A percentile compares a stretch with the other conserved stretches of the same genome.
These are phyloP conservation scores for Heliconius cydno DNA, from an alignment of 2,888 invertebrate genomes.

Conservation along the genomic window DNA sequence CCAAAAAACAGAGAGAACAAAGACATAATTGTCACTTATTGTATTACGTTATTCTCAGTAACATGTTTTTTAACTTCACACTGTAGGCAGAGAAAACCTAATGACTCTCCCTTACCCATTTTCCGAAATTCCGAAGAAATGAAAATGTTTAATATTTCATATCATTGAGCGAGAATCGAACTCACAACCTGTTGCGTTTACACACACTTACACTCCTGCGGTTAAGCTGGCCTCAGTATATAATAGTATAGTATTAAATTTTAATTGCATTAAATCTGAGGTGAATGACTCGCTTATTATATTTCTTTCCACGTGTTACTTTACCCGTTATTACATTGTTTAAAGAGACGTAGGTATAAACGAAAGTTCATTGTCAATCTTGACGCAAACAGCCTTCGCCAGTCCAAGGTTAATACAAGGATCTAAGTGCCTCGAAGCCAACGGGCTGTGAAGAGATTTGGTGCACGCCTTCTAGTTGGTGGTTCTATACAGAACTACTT, in stretches of 20 bases:
- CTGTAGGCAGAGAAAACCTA: too few relatives aligned
- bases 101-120: too few relatives aligned
- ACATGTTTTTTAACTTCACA: too few relatives aligned
- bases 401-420: slow-evolving; percentile 42
- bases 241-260: background rate
- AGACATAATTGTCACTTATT: too few relatives aligned
- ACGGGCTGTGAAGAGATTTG: slow-evolving; percentile 40
- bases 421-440: slow-evolving; percentile 34
- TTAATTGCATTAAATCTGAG: background rate
- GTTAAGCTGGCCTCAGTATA: too few relatives aligned
- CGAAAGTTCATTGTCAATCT: slow-evolving; percentile 42
- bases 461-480: slow-evolving; percentile 36
- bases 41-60: too few relatives aligned
- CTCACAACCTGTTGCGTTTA: too few relatives aligned
- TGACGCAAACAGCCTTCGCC: slow-evolving; percentile 40
- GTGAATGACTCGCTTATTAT: slow-evolving; percentile 6
- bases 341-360: background rate
- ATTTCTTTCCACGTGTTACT: background rate
- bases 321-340: slow-evolving; percentile 2
- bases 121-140: too few relatives aligned
- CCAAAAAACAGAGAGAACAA: too few relatives aligned
- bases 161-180: too few relatives aligned
- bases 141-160: too few relatives aligned
- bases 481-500: slow-evolving; percentile 1
- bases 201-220: too few relatives aligned